phyloP scores from a whole-genome alignment of 2,797 vertebrate species.

The Heterohyrax brucei region DNA sequence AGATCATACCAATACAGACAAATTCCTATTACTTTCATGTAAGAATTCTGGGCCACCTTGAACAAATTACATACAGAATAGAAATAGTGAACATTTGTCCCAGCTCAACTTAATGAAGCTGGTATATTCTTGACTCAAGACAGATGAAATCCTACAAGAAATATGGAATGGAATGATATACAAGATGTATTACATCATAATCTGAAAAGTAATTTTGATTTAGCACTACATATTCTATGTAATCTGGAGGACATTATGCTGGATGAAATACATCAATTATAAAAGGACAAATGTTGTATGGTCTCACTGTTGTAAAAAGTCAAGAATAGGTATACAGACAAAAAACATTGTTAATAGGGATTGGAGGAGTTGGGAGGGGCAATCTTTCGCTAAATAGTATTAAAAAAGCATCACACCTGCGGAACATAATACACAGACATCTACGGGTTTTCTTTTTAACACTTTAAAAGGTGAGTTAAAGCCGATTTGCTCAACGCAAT shows the following conservation, averaged over 20 bases:
- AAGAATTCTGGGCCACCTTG: not conserved
- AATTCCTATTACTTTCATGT: constrained; percentile 18
- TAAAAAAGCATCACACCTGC: no score
- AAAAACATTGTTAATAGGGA: no score
- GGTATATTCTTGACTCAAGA: constrained; percentile 20
- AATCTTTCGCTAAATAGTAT: no score
- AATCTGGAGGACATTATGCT: not conserved
- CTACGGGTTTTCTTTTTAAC: no score
- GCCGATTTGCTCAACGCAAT: no score
- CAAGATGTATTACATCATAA: not conserved
- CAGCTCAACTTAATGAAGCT: not conserved
- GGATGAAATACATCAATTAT: no score
- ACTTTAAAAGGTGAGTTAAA: no score
- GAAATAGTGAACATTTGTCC: not conserved
- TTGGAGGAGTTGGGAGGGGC: no score
- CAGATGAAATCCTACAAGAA: not conserved
- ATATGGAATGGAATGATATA: not conserved
- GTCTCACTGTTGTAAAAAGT: no score
- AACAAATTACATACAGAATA: constrained; percentile 1
- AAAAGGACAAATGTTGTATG: no score
- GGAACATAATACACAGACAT: no score
- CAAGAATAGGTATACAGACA: no score
- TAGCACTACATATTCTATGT: not conserved
- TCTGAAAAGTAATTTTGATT: not conserved
- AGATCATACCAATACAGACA: not conserved